phyloP scores from a whole-genome alignment of 1,140 invertebrate species.

The Leguminivora glycinivorella region DNA sequence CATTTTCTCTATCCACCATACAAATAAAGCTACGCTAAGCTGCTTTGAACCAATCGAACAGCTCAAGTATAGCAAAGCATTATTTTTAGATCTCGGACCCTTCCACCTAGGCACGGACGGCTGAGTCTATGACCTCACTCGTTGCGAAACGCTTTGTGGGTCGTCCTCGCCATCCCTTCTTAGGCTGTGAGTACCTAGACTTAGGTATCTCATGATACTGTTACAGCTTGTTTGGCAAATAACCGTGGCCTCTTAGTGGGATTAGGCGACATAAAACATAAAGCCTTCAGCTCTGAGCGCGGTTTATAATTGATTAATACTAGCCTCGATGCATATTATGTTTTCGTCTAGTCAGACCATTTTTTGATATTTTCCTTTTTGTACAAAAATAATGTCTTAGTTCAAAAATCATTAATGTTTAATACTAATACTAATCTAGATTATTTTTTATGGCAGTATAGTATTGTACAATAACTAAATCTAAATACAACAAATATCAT shows the following conservation, averaged over 20 bases:
- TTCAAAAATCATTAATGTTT: too few species aligned
- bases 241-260: conserved; percentile 12
- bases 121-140: conserved; percentile 25
- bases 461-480: too few species aligned
- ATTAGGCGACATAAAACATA: background rate
- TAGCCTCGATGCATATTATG: too few species aligned
- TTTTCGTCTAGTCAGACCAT: too few species aligned
- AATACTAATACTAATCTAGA: too few species aligned
- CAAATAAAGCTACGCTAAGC: background rate
- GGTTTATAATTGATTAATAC: background rate
- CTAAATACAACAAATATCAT: too few species aligned
- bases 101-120: conserved; percentile 18
- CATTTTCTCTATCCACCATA: background rate
- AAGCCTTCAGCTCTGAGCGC: background rate
- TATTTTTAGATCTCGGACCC: conserved; percentile 25
- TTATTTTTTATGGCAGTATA: too few species aligned
- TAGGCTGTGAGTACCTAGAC: background rate
- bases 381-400: too few species aligned
- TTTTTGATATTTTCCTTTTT: too few species aligned
- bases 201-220: conserved; percentile 7
- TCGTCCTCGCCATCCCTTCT: conserved; percentile 21
- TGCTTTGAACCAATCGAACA: background rate
- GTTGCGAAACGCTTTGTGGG: conserved; percentile 17
- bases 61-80: conserved; percentile 4
- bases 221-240: conserved; percentile 24